Conservation (phyloP, 2,888 invertebrate species). For the Helleia helle region DNA sequence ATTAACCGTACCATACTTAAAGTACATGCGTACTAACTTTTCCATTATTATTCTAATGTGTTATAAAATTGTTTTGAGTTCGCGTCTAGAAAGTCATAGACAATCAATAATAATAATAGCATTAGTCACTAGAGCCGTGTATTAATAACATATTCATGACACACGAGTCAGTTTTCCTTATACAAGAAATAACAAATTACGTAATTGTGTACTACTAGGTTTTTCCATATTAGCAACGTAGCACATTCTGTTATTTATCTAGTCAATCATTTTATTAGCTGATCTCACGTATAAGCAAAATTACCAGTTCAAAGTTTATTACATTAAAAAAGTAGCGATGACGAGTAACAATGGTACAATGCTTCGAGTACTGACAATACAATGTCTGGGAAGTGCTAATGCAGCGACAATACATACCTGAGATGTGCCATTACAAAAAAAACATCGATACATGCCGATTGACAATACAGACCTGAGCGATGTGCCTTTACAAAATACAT, state of each 20-base stretch:
- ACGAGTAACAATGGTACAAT: slow-evolving; percentile 52
- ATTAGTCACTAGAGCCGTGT: background rate
- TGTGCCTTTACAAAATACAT: slow-evolving; percentile 51
- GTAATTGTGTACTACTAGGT: background rate
- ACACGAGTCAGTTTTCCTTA: background rate
- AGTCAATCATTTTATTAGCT: background rate
- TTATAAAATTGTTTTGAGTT: background rate
- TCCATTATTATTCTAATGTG: no score
- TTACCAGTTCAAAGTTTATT: no score
- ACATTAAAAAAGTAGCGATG: slow-evolving; percentile 45
- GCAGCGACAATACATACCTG: slow-evolving; percentile 49
- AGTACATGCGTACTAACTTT: no score
- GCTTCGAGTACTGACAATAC: slow-evolving; percentile 59
- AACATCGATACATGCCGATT: slow-evolving; percentile 43
- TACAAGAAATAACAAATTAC: slow-evolving; percentile 5
- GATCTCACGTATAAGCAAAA: no score
- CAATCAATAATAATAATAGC: background rate
- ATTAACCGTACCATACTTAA: no score
- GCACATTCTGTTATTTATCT: background rate
- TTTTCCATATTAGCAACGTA: background rate
- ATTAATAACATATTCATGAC: background rate
- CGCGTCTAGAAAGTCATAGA: background rate
- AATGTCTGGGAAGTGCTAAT: slow-evolving; percentile 57
- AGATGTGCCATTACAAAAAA: slow-evolving; percentile 47
- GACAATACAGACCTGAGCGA: no score